Evolutionary conservation across 92 coral and sea anemone genomes (phyloP).

Genomic region (Virgularia gustaviana): DNA sequence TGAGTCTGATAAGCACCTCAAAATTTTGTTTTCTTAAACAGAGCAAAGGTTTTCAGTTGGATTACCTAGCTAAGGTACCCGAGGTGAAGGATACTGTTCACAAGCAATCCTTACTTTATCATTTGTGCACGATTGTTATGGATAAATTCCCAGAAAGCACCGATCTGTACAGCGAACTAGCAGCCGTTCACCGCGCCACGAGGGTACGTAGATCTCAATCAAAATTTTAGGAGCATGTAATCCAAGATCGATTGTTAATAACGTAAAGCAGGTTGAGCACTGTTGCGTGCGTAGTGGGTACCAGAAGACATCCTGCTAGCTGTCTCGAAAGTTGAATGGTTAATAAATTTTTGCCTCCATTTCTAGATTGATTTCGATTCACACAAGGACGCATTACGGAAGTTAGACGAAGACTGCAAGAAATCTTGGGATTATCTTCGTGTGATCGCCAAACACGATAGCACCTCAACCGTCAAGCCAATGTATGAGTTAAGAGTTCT

Average conservation of each 20-base stretch:
- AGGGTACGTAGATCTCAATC: no score
- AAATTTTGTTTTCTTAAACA: background rate
- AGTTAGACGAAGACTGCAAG: slow-evolving; percentile 89
- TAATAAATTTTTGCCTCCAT: background rate
- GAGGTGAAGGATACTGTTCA: slow-evolving; percentile 99
- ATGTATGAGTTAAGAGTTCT: no score
- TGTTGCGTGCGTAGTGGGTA: no score
- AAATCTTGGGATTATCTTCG: slow-evolving; percentile 96
- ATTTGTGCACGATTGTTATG: slow-evolving; percentile 96
- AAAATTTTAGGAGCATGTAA: no score
- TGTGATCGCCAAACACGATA: slow-evolving; percentile 94
- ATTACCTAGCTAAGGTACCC: slow-evolving; percentile 92
- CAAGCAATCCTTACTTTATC: slow-evolving; percentile 89
- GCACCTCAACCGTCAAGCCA: slow-evolving; percentile 88
- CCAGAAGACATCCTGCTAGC: background rate
- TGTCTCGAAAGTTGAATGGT: background rate
- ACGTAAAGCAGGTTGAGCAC: no score
- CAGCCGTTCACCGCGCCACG: slow-evolving; percentile 86
- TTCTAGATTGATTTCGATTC: slow-evolving; percentile 90
- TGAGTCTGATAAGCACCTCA: background rate
- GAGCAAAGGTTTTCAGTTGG: slow-evolving; percentile 98
- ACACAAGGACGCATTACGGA: slow-evolving; percentile 77
- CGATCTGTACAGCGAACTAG: slow-evolving; percentile 92
- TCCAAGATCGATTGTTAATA: no score
- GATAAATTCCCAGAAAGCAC: slow-evolving; percentile 92